These are phyloP conservation scores for Drosophila nebulosa DNA, from an alignment of 1,140 invertebrate species.

Conservation along the genomic window DNA sequence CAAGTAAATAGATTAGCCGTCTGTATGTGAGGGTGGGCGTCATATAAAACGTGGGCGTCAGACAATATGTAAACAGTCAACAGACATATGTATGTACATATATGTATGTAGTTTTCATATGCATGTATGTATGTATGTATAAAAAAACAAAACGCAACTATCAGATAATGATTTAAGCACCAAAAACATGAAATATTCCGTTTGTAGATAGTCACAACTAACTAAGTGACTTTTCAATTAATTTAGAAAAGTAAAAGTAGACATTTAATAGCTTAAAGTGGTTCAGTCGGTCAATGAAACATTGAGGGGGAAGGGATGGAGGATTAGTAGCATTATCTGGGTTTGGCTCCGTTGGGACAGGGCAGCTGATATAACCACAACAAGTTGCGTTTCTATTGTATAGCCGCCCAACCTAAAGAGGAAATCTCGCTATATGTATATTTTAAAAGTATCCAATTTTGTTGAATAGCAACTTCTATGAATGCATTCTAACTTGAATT, in stretches of 20 bases:
- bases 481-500: too few species aligned
- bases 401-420: too few species aligned
- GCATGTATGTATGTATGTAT: background rate
- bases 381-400: background rate
- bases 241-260: conserved; percentile 48
- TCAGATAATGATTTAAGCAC: background rate
- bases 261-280: conserved; percentile 59
- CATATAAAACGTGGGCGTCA: background rate
- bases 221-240: conserved; percentile 34
- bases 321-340: background rate
- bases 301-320: conserved; percentile 14
- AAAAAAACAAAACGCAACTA: background rate
- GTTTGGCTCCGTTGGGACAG: conserved; percentile 20
- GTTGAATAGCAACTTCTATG: too few species aligned
- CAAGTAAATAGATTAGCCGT: background rate
- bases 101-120: background rate
- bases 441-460: too few species aligned
- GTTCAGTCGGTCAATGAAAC: background rate
- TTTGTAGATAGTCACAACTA: background rate
- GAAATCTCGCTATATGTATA: too few species aligned
- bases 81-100: background rate
- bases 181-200: background rate
- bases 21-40: background rate
- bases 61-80: background rate
- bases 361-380: conserved; percentile 20